A percentile compares a stretch with the other conserved stretches of the same genome.
Conservation (phyloP, 1,140 invertebrate species). For the Pygmarrhopalites habei region DNA sequence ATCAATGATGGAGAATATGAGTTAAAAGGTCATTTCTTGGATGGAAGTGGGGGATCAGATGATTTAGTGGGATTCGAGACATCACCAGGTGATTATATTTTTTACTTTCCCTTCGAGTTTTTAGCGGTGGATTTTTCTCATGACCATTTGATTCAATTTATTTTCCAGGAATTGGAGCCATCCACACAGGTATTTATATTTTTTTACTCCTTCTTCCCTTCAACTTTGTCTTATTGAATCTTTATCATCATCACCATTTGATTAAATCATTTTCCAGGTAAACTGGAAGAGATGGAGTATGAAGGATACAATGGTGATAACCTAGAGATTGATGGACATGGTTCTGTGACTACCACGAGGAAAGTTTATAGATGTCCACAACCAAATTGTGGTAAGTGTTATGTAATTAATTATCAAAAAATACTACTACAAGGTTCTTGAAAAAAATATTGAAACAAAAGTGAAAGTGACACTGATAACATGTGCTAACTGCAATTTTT, state of each 20-base stretch:
- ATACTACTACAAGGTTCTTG: too few species aligned
- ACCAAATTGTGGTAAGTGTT: slow-evolving; percentile 57
- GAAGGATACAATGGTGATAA: slow-evolving; percentile 10
- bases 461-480: too few species aligned
- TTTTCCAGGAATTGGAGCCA: slow-evolving; percentile 48
- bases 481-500: too few species aligned
- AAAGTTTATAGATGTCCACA: slow-evolving; percentile 82
- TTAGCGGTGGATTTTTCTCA: too few species aligned
- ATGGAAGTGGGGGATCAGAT: slow-evolving; percentile 41
- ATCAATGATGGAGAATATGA: slow-evolving; percentile 13
- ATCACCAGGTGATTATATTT: too few species aligned
- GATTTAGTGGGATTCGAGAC: slow-evolving; percentile 48
- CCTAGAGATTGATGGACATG: background rate
- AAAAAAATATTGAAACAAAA: too few species aligned
- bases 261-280: slow-evolving; percentile 43
- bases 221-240: too few species aligned
- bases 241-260: too few species aligned
- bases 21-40: slow-evolving; percentile 57
- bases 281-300: slow-evolving; percentile 25
- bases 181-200: too few species aligned
- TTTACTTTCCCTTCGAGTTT: too few species aligned
- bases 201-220: too few species aligned
- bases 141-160: slow-evolving; percentile 48
- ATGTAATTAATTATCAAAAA: too few species aligned
- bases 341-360: slow-evolving; percentile 44